Evolutionary conservation across 2,888 invertebrate species (phyloP).

Genomic region (Andrena chrysosceles): DNA sequence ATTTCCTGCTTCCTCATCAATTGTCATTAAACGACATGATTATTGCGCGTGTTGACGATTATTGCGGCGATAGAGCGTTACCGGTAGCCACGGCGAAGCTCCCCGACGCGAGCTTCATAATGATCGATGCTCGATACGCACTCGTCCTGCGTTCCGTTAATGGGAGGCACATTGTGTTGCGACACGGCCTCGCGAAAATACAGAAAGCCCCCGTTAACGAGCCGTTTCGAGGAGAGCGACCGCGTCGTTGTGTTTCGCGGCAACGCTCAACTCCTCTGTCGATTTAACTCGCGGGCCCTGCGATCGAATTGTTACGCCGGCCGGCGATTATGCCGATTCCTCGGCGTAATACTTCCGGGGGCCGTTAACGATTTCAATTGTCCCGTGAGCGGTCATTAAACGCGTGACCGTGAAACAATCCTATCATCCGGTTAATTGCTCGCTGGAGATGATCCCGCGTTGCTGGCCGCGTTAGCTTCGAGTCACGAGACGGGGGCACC

Average conservation of each 20-base stretch:
- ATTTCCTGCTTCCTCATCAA: slow-evolving; percentile 81
- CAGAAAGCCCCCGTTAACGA: slow-evolving; percentile 75
- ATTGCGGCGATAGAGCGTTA: slow-evolving; percentile 80
- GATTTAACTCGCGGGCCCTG: slow-evolving; percentile 21
- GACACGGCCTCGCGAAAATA: slow-evolving; percentile 65
- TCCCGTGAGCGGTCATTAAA: slow-evolving; percentile 30
- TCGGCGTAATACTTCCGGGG: not conserved
- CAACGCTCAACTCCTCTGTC: not conserved
- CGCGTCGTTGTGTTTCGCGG: slow-evolving; percentile 19
- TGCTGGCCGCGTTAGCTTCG: slow-evolving; percentile 5
- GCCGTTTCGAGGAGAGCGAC: slow-evolving; percentile 69
- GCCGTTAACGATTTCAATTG: slow-evolving; percentile 8
- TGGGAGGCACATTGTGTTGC: slow-evolving; percentile 70
- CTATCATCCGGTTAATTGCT: slow-evolving; percentile 37
- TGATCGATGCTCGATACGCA: slow-evolving; percentile 78
- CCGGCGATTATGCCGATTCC: slow-evolving; percentile 13
- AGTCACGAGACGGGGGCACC: slow-evolving; percentile 45
- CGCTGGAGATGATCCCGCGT: slow-evolving; percentile 37
- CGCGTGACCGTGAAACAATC: slow-evolving; percentile 18
- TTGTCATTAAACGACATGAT: slow-evolving; percentile 83
- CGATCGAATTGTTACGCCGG: not conserved
- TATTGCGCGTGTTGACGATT: slow-evolving; percentile 81
- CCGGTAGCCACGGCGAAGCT: slow-evolving; percentile 71
- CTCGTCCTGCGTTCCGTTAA: slow-evolving; percentile 76
- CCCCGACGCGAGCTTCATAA: slow-evolving; percentile 65